Base-by-base conservation (phyloP, 2,888 invertebrate species). In the Pharmacophagus antenor region DNA sequence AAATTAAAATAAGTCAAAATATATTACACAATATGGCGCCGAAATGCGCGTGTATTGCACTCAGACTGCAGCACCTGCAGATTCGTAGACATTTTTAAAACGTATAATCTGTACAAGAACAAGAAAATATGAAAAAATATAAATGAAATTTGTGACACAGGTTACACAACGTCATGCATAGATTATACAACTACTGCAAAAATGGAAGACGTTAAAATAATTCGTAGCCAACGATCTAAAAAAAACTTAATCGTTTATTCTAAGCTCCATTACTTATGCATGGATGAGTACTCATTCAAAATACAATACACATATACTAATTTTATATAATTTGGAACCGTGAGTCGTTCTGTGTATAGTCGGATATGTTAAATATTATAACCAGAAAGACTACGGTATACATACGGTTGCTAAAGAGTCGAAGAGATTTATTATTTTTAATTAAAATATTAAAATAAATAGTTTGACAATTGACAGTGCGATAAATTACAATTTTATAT, bases 201-300 rank as follows among this genome's bases (percentile, higher is more conserved):
- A 79, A 83, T 89, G 89, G 89, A 90, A 90, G 89, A 90, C 89
- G 76, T 79, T 74, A 77, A 85, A 88, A 88, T 89, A 89, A 90
- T 89, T 88, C 82, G 89, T 89, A 90, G 88, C 89, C 89, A 90
- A 90, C 89, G 75, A 73, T 73, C 73, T 80, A 81, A 71, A 69
- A 78, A 76, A 79, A 61, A 61, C 56, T 56, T 79, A 81, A 81
- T 64, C 63, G 67, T 74, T 79, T 71, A 65, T 63, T 68, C 79
- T 81, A 83, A 81, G 77, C 81, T 81, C 82, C 70, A 58, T 58
- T 72, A 70, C 74, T 73, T 72, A 77, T 74, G 74, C 73, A 71
- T 69, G 69, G 73, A 63, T 73, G 66, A 67, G 72, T 56, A 62
- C 56, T 62, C 62, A 63, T 62, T 53, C 53, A 60, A 65, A 64